Conservation (phyloP, 2,113 vertebrate genomes). For the Laticauda laticaudata region DNA sequence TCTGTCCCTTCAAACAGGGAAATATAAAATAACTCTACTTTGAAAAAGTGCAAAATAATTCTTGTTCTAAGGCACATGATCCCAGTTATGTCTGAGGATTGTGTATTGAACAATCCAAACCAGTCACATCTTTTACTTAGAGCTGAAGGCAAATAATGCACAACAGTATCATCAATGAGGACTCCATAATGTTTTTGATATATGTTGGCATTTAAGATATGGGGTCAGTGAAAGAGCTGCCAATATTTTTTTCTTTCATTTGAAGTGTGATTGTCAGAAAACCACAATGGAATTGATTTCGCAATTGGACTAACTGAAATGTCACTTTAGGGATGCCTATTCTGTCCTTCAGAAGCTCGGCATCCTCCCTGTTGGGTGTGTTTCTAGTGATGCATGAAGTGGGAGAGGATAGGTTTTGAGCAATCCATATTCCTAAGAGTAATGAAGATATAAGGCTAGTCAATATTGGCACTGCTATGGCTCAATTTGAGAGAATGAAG, state of each 20-base stretch:
- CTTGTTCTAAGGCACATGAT: background rate
- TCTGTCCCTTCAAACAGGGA: background rate
- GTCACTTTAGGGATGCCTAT: background rate
- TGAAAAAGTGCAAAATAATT: background rate
- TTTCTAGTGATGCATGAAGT: background rate
- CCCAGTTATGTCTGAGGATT: background rate
- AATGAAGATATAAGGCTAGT: slow-evolving; percentile 26
- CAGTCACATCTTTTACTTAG: slow-evolving; percentile 16
- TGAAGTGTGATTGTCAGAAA: slow-evolving; percentile 17
- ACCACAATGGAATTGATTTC: slow-evolving; percentile 9
- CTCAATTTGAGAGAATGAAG: slow-evolving; percentile 29
- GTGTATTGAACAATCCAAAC: slow-evolving; percentile 1
- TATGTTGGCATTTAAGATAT: slow-evolving; percentile 18
- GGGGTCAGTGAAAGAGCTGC: slow-evolving; percentile 19
- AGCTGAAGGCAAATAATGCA: slow-evolving; percentile 23
- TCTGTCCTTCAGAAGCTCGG: background rate
- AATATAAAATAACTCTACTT: background rate
- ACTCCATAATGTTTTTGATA: slow-evolving; percentile 27
- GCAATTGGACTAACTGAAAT: background rate
- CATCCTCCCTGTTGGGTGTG: background rate
- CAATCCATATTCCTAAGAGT: slow-evolving; percentile 20
- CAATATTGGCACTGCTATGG: slow-evolving; percentile 19
- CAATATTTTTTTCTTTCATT: slow-evolving; percentile 27
- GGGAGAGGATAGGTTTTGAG: background rate
- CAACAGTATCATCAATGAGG: slow-evolving; percentile 19